Conservation (phyloP, 1,140 invertebrate species). For the Periplaneta americana region DNA sequence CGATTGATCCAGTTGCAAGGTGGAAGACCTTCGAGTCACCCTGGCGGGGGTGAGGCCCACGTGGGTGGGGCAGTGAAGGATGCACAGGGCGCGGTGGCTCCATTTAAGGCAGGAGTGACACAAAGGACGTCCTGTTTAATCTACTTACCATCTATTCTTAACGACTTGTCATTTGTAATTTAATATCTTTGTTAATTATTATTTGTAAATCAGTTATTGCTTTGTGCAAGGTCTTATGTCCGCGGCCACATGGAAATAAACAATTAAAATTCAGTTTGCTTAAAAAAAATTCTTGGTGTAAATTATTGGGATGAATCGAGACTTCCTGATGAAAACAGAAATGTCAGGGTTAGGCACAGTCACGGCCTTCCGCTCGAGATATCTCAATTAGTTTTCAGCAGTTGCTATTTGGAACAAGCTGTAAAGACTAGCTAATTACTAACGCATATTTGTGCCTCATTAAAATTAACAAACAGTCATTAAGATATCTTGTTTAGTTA, state of each 20-base stretch:
- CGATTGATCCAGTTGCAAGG: not conserved
- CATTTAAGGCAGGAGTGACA: not conserved
- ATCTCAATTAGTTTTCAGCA: not conserved
- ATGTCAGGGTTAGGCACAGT: not conserved
- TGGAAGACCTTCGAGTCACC: not conserved
- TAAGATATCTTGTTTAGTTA: no score
- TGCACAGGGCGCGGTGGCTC: not conserved
- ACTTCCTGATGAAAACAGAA: not conserved
- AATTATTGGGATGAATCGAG: not conserved
- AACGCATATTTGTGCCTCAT: no score
- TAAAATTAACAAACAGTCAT: no score
- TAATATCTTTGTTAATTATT: no score
- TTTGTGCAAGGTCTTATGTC: no score
- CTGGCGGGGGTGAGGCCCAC: not conserved
- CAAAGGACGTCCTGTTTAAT: not conserved
- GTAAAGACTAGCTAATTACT: no score
- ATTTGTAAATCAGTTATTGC: no score
- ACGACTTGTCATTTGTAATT: no score
- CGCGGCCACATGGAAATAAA: no score
- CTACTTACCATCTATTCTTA: not conserved
- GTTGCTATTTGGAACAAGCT: not conserved
- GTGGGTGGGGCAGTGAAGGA: not conserved
- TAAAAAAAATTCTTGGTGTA: no score
- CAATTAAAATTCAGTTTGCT: no score
- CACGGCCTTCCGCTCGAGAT: not conserved